Base-by-base conservation (phyloP, 2,888 invertebrate species). In the Mesochorus sp. region DNA sequence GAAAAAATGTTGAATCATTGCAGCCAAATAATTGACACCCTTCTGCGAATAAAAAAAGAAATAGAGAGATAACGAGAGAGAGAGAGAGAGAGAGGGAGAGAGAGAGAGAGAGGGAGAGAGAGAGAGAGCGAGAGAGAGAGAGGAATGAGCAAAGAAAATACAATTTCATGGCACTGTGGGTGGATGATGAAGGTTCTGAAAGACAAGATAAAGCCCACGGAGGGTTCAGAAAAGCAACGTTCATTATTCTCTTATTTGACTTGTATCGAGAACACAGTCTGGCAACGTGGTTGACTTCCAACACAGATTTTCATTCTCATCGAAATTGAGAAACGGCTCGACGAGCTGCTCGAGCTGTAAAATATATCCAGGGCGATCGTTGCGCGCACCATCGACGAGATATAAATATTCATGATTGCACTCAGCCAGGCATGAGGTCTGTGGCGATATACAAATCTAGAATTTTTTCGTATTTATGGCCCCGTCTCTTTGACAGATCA, bases 321-420 rank as follows among this genome's bases (percentile, higher is more conserved):
- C 24, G 31, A 66, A 28, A 14, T 10, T 55, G 10, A 53, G 28
- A 14, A 1, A 2, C 28, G 12, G 17, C 10, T 28, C 19, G 10
- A 39, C 26, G 17, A 17, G 14, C 24, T 0, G 31, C 28, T 47
- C 6, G n/a, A n/a, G 51, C n/a, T n/a, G n/a, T n/a, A 10, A 51
- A 24, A 42, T 37, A 24, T 51, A 21, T 37, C 4, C 21, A 14
- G 1, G 8, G 1, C 26, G 19, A 26, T 34, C 3, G 24, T 37
- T 14, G 21, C 49, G 49, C 21, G 8, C 8, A 19, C n/a, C 17
- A 37, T 49, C 24, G 19, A 39, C 37, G n/a, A 14, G 17, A 17
- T n/a, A 67, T 39, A 19, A 71, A 71, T 70, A 71, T 71, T 71
- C 61, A 71, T 61, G 39, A 28, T 19, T 2, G n/a, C 26, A 44